These are phyloP conservation scores for Chionis minor DNA, from an alignment of 2,113 vertebrate genomes.

Conservation along the genomic window DNA sequence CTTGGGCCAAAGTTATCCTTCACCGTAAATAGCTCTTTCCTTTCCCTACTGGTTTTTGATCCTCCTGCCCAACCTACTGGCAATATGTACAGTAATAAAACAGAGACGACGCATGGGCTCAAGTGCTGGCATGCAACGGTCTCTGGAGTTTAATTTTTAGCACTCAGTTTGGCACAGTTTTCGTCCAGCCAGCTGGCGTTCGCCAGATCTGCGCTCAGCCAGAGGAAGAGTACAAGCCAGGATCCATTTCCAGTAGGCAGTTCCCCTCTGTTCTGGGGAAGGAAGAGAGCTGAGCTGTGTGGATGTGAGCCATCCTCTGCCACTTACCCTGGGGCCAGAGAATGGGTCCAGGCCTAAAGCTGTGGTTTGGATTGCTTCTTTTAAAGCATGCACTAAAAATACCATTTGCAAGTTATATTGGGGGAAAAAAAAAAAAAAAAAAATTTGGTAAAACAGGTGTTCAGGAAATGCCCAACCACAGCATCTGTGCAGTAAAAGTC, in stretches of 20 bases:
- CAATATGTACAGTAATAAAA: not conserved
- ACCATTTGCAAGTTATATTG: not conserved
- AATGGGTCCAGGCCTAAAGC: not conserved
- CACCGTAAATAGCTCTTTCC: not conserved
- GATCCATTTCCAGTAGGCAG: not conserved
- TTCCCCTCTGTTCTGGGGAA: not conserved
- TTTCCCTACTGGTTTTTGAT: conserved; percentile 31
- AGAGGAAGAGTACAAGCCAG: not conserved
- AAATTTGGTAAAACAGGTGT: not conserved
- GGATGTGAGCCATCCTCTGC: not conserved
- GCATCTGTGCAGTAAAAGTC: conserved; percentile 3
- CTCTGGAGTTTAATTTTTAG: conserved; percentile 2
- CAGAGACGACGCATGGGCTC: not conserved
- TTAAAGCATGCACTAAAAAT: not conserved
- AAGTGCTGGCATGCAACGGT: not conserved
- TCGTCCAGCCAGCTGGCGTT: not conserved
- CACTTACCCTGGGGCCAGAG: not conserved
- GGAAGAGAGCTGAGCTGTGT: not conserved
- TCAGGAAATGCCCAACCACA: conserved; percentile 8
- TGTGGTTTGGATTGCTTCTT: conserved; percentile 16
- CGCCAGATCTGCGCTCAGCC: not conserved
- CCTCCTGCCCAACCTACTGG: not conserved
- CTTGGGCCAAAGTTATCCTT: not conserved
- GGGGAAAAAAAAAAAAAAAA: not conserved
- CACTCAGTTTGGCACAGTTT: not conserved